These are phyloP conservation scores for Semotilus atromaculatus DNA, from an alignment of 2,797 vertebrate species.

Conservation along the genomic window DNA sequence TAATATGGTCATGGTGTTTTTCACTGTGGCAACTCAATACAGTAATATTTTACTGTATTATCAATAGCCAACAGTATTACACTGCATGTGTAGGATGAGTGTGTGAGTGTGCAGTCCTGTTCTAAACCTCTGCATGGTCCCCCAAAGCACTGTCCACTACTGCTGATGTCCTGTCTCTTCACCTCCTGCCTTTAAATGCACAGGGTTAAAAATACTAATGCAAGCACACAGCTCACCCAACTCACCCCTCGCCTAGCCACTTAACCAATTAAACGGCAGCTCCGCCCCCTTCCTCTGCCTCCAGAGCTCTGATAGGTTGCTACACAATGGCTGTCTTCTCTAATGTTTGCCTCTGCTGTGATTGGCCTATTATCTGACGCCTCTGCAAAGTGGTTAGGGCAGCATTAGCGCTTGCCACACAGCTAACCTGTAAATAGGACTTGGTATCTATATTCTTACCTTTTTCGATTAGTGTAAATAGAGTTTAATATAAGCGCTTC, in stretches of 20 bases:
- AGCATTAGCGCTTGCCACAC: conserved; percentile 20
- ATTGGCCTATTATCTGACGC: conserved; percentile 36
- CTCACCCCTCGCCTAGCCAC: conserved; percentile 38
- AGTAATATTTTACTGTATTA: conserved; percentile 35
- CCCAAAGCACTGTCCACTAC: conserved; percentile 59
- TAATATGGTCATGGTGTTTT: conserved; percentile 44
- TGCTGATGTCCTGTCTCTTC: conserved; percentile 56
- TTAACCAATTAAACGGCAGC: conserved; percentile 48
- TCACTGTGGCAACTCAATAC: conserved; percentile 25
- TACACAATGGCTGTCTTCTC: conserved; percentile 45
- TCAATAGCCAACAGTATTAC: conserved; percentile 56
- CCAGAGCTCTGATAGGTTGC: conserved; percentile 45
- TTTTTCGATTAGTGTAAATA: conserved; percentile 53
- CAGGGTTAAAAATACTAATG: conserved; percentile 49
- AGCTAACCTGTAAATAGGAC: conserved; percentile 58
- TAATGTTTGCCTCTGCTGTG: conserved; percentile 42
- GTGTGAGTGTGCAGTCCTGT: conserved; percentile 38
- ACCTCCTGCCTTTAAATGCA: conserved; percentile 61
- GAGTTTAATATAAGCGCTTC: conserved; percentile 47
- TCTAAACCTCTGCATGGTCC: conserved; percentile 53
- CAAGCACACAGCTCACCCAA: conserved; percentile 41
- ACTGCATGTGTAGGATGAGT: conserved; percentile 47
- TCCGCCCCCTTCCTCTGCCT: conserved; percentile 30
- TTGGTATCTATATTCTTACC: conserved; percentile 52
- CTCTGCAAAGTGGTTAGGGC: conserved; percentile 49